phyloP scores from a whole-genome alignment of 2,888 invertebrate genomes.

The Eupsilia transversa region DNA sequence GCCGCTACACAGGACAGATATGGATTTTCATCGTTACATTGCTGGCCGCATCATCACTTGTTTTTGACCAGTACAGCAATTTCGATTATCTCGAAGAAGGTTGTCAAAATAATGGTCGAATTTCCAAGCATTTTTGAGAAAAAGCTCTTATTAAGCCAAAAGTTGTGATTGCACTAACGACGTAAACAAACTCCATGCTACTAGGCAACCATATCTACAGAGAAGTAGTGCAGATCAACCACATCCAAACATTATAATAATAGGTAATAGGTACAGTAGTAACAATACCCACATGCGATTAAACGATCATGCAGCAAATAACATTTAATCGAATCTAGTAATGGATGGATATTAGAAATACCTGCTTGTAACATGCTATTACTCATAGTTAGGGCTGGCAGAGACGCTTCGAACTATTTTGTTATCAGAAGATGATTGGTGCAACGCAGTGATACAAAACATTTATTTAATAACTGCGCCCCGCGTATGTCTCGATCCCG shows the following conservation, averaged over 20 bases:
- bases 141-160: too few relatives aligned
- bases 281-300: not conserved
- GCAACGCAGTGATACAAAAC: not conserved
- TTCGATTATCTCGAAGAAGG: too few relatives aligned
- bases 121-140: too few relatives aligned
- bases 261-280: not conserved
- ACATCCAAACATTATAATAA: not conserved
- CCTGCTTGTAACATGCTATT: slow-evolving; percentile 40
- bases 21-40: too few relatives aligned
- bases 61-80: too few relatives aligned
- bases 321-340: slow-evolving; percentile 40
- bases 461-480: not conserved
- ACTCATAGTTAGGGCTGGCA: slow-evolving; percentile 47
- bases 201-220: slow-evolving; percentile 17
- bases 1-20: too few relatives aligned
- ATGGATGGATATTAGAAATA: slow-evolving; percentile 58
- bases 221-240: not conserved
- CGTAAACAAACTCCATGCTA: not conserved
- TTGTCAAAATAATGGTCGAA: too few relatives aligned
- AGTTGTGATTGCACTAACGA: too few relatives aligned
- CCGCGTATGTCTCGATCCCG: too few relatives aligned
- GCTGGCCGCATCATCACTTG: too few relatives aligned
- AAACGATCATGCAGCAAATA: slow-evolving; percentile 12
- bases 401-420: not conserved
- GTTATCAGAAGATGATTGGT: not conserved